phyloP scores from a whole-genome alignment of 1,140 invertebrate species.

The Tetraneura akinire region DNA sequence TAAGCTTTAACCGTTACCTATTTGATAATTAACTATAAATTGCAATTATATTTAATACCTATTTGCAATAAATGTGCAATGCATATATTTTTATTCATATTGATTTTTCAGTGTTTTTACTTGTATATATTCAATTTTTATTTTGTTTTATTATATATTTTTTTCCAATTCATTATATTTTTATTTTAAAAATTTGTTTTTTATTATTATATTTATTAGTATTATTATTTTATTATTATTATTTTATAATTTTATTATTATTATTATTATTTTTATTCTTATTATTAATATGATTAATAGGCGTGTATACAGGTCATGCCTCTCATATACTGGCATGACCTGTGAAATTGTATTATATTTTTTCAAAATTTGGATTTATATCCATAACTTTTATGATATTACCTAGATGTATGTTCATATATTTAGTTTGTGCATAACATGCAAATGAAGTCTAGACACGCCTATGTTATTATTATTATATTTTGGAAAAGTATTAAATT shows the following conservation, averaged over 20 bases:
- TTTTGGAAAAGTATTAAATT: constrained; percentile 41
- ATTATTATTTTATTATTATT: not conserved
- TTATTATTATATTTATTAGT: constrained; percentile 16
- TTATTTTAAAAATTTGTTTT: constrained; percentile 27
- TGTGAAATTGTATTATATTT: too few species aligned
- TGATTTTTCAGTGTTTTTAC: constrained; percentile 39
- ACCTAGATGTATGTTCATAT: too few species aligned
- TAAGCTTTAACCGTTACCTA: constrained; percentile 48
- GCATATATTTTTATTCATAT: constrained; percentile 45
- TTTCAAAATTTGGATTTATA: too few species aligned
- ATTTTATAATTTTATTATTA: constrained; percentile 23
- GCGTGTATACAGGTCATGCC: too few species aligned
- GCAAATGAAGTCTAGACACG: too few species aligned
- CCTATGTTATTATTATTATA: constrained; percentile 15
- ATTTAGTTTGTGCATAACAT: too few species aligned
- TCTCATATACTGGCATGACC: too few species aligned
- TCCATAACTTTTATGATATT: too few species aligned
- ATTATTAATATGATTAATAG: not conserved
- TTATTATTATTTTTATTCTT: not conserved
- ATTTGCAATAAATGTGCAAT: constrained; percentile 49
- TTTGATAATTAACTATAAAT: constrained; percentile 35
- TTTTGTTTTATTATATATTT: constrained; percentile 37
- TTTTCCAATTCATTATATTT: constrained; percentile 23
- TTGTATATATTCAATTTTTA: constrained; percentile 46
- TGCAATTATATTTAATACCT: constrained; percentile 41